Percentiles rank a stretch among this genome's conserved stretches.
These are phyloP conservation scores for Deilephila porcellus DNA, from an alignment of 2,888 invertebrate genomes.

Conservation along the genomic window DNA sequence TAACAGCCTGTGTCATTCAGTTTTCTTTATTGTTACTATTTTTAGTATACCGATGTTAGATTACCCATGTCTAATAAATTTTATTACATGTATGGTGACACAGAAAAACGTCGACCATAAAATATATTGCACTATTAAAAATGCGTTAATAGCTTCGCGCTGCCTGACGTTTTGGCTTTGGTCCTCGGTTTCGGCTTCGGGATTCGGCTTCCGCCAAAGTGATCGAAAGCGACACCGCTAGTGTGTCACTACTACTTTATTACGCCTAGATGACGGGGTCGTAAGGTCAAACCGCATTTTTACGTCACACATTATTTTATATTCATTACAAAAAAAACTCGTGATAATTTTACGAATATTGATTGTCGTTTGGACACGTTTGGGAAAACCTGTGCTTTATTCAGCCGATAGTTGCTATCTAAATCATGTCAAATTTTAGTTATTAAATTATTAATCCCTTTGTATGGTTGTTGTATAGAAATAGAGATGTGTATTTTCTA, in stretches of 20 bases:
- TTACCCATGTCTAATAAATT: too few relatives aligned
- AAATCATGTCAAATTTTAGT: constrained; percentile 16
- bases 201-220: not conserved
- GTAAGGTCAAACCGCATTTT: constrained; percentile 55
- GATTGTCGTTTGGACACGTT: constrained; percentile 46
- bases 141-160: too few relatives aligned
- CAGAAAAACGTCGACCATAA: not conserved
- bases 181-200: not conserved
- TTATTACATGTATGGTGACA: too few relatives aligned
- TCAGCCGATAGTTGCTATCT: not conserved
- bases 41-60: too few relatives aligned
- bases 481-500: not conserved
- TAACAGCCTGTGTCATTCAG: too few relatives aligned
- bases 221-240: not conserved
- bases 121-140: not conserved
- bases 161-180: not conserved
- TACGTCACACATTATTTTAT: constrained; percentile 58
- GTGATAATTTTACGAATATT: constrained; percentile 38
- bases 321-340: constrained; percentile 43
- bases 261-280: constrained; percentile 57
- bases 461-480: not conserved
- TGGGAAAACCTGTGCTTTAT: constrained; percentile 47
- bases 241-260: constrained; percentile 39
- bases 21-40: too few relatives aligned
- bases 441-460: constrained; percentile 1